Conservation (phyloP, 2,797 vertebrate species). For the Peromyscus eremicus region DNA sequence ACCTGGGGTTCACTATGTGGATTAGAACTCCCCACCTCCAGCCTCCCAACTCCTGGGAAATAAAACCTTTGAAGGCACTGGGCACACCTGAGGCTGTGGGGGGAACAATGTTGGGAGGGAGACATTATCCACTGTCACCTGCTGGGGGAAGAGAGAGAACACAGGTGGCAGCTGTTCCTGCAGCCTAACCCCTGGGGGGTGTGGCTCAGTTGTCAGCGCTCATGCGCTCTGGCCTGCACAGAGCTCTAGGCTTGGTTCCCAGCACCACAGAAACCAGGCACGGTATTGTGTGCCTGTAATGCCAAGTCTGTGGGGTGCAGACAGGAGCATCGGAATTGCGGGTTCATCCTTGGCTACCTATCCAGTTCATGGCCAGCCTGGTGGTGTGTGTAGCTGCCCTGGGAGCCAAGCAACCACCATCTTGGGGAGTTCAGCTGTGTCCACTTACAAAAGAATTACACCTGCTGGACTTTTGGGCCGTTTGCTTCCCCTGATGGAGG, state of each 20-base stretch:
- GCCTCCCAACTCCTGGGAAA: neutral
- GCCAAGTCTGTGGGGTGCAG: neutral
- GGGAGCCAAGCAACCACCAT: neutral
- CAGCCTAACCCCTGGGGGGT: neutral
- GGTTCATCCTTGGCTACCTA: neutral
- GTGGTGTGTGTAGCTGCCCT: neutral
- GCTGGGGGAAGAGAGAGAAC: neutral
- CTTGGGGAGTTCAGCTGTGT: neutral
- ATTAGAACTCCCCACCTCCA: neutral
- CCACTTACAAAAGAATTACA: neutral
- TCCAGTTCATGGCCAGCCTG: neutral
- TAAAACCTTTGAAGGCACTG: neutral
- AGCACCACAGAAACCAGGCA: neutral
- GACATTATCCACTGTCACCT: neutral
- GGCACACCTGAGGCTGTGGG: neutral
- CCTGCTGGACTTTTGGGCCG: neutral
- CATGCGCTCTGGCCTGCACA: neutral
- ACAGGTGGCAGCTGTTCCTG: neutral
- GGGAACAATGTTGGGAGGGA: neutral
- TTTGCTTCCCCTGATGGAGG: neutral
- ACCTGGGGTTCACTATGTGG: neutral
- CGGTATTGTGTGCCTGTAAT: neutral
- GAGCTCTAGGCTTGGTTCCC: neutral
- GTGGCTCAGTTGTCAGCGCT: neutral
- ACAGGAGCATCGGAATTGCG: neutral